Conservation (phyloP, 2,797 vertebrate genomes). For the Numenius phaeopus region DNA sequence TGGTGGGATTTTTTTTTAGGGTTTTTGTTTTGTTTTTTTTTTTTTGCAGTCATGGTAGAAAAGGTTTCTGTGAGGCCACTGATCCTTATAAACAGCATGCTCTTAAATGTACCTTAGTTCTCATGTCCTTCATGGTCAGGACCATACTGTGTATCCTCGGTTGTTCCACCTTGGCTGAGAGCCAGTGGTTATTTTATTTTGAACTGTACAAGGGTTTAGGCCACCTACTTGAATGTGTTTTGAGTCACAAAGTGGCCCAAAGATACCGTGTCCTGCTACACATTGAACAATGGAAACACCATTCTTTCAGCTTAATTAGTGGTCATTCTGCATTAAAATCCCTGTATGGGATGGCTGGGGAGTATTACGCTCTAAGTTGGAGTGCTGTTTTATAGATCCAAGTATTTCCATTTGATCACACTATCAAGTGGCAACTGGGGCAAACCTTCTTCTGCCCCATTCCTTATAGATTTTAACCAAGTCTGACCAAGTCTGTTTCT, state of each 20-base stretch:
- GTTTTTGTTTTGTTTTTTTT: background rate
- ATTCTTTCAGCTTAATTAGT: background rate
- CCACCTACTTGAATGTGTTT: background rate
- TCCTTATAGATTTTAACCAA: background rate
- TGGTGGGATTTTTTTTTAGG: background rate
- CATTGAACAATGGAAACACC: background rate
- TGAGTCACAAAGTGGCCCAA: background rate
- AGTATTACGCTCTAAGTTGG: accelerated
- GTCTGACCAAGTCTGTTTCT: background rate
- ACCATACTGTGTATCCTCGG: background rate
- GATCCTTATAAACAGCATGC: constrained; percentile 25
- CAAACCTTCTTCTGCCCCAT: background rate
- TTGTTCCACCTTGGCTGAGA: background rate
- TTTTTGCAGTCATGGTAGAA: background rate
- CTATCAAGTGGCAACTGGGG: background rate
- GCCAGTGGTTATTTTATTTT: background rate
- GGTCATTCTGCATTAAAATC: background rate
- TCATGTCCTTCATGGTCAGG: background rate
- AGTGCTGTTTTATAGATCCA: background rate
- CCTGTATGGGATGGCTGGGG: background rate
- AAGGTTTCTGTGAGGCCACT: constrained; percentile 55
- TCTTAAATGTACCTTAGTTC: background rate
- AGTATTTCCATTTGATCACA: background rate
- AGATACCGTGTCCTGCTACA: background rate
- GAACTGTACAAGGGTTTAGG: background rate